Conservation (phyloP, 2,888 invertebrate genomes). For the Oscheius myriophilus region DNA sequence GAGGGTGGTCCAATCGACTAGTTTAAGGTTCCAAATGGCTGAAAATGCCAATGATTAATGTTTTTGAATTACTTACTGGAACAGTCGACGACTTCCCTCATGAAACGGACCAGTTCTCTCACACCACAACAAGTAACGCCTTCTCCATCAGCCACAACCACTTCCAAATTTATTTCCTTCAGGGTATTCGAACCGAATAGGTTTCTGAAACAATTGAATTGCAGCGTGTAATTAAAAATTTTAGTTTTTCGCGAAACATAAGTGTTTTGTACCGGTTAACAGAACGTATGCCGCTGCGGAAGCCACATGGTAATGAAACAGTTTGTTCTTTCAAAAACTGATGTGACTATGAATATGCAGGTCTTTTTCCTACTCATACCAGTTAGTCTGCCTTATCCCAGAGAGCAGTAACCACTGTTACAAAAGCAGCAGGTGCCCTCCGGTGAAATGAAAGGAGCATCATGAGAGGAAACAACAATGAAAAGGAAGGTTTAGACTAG, state of each 20-base stretch:
- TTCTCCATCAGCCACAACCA: slow-evolving; percentile 41
- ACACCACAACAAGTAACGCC: slow-evolving; percentile 50
- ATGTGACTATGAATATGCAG: too few species aligned
- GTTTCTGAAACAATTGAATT: slow-evolving; percentile 19
- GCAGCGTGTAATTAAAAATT: not conserved
- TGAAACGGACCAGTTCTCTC: slow-evolving; percentile 40
- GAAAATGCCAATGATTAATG: slow-evolving; percentile 8
- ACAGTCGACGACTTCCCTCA: slow-evolving; percentile 43
- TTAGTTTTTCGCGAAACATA: not conserved
- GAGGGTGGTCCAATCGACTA: slow-evolving; percentile 39
- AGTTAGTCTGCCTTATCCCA: too few species aligned
- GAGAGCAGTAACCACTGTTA: too few species aligned
- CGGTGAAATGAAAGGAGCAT: too few species aligned
- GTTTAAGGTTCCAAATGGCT: slow-evolving; percentile 43
- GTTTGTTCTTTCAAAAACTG: too few species aligned
- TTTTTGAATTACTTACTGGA: slow-evolving; percentile 21
- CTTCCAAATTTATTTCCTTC: slow-evolving; percentile 39
- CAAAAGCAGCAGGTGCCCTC: too few species aligned
- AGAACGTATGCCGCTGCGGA: too few species aligned
- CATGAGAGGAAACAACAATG: too few species aligned
- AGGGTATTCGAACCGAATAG: slow-evolving; percentile 39
- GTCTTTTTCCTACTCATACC: too few species aligned
- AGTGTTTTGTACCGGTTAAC: not conserved
- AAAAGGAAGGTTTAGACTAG: too few species aligned
- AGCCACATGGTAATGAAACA: too few species aligned